These are phyloP conservation scores for Pseudomyrmex concolor DNA, from an alignment of 1,140 invertebrate species.

Conservation along the genomic window DNA sequence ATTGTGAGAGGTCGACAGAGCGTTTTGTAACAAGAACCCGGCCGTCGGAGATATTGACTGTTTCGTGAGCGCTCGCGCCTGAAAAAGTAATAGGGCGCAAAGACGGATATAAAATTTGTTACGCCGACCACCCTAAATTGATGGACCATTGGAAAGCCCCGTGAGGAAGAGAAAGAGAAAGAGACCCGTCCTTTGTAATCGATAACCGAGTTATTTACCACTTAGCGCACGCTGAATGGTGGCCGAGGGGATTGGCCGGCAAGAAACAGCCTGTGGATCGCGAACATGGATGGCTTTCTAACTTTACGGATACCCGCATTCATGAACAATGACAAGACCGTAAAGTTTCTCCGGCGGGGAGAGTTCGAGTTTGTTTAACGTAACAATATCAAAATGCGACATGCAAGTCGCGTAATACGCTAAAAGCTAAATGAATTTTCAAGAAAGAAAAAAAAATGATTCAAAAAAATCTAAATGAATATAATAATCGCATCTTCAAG, in stretches of 20 bases:
- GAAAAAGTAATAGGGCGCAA: conserved; percentile 79
- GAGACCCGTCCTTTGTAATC: conserved; percentile 24
- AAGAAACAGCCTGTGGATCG: background rate
- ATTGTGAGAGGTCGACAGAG: conserved; percentile 74
- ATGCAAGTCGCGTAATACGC: background rate
- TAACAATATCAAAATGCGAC: background rate
- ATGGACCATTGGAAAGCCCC: conserved; percentile 39
- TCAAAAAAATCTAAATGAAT: too few species aligned
- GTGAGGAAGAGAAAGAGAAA: background rate
- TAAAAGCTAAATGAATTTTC: too few species aligned
- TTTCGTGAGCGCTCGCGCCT: conserved; percentile 59
- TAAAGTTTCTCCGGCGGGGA: background rate
- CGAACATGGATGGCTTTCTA: background rate
- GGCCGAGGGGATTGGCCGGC: conserved; percentile 10
- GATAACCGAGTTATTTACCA: conserved; percentile 58
- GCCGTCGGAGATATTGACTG: conserved; percentile 75
- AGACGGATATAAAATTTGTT: conserved; percentile 69
- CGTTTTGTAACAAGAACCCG: conserved; percentile 79
- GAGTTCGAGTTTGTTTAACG: background rate
- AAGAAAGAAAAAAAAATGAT: too few species aligned
- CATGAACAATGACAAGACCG: background rate
- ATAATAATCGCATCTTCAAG: too few species aligned
- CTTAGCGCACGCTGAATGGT: conserved; percentile 20
- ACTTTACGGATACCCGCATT: background rate
- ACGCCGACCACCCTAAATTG: conserved; percentile 48